Conservation (phyloP, 2,113 vertebrate species). For the Heteronetta atricapilla region DNA sequence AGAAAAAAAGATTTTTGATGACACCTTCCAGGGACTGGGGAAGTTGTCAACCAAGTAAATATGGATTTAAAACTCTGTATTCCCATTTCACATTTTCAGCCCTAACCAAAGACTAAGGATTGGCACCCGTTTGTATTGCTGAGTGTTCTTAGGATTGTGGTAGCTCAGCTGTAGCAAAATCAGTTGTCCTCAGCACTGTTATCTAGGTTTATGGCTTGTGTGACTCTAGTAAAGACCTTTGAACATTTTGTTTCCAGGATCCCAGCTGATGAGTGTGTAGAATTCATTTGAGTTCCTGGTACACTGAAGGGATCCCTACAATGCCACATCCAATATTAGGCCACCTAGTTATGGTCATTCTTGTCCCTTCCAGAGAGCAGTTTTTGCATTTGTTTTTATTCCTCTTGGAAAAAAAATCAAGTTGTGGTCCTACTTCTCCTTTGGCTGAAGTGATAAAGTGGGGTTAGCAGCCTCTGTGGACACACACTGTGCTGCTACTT, state of each 20-base stretch:
- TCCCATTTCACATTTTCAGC: neutral
- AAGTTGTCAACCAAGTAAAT: neutral
- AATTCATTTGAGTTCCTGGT: neutral
- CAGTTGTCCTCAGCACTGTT: neutral
- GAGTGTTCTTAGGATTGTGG: rapidly evolving
- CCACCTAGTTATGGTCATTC: neutral
- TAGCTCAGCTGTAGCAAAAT: neutral
- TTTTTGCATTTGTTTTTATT: neutral
- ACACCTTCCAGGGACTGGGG: neutral
- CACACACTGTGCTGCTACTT: neutral
- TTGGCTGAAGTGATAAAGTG: neutral
- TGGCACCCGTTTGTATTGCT: neutral
- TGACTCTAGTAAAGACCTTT: neutral
- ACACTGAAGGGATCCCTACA: neutral
- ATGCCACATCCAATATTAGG: neutral
- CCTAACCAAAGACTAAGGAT: neutral
- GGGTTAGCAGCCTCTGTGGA: neutral
- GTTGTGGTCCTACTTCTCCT: neutral
- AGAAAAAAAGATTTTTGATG: neutral
- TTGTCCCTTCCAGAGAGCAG: neutral
- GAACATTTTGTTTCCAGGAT: neutral
- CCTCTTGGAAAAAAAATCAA: neutral
- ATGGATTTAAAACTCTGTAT: neutral
- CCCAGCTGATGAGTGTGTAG: neutral
- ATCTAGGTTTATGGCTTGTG: neutral